Conservation (phyloP, 2,888 invertebrate genomes). For the Xestia c-nigrum region DNA sequence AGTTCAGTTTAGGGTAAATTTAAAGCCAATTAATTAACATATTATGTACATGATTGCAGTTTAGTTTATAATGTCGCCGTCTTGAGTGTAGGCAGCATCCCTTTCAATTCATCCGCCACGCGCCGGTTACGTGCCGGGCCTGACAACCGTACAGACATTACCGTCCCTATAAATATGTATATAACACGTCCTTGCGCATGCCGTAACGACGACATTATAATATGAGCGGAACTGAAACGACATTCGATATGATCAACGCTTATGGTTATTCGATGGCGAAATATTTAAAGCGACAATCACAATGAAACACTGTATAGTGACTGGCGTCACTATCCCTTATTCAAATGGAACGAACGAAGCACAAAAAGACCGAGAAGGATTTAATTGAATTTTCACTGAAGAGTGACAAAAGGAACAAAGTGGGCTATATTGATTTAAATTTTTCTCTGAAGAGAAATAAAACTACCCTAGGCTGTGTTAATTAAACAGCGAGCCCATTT, state of each 20-base stretch:
- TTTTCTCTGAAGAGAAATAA: constrained; percentile 60
- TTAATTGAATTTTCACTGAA: constrained; percentile 64
- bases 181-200: constrained; percentile 66
- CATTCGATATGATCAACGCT: constrained; percentile 73
- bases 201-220: constrained; percentile 75
- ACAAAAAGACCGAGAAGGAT: constrained; percentile 51
- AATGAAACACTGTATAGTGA: constrained; percentile 19
- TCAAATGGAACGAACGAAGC: constrained; percentile 47
- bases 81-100: constrained; percentile 68
- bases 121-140: constrained; percentile 77
- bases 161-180: constrained; percentile 76
- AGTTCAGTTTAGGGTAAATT: background rate
- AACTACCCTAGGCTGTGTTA: constrained; percentile 51
- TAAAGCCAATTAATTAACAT: constrained; percentile 50
- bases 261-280: constrained; percentile 60
- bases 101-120: constrained; percentile 81
- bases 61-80: constrained; percentile 64
- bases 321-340: constrained; percentile 31
- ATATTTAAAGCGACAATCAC: constrained; percentile 51
- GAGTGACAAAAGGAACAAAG: constrained; percentile 58
- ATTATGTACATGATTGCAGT: constrained; percentile 50
- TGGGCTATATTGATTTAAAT: constrained; percentile 60
- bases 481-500: constrained; percentile 55
- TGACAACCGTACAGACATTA: constrained; percentile 75
- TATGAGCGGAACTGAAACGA: constrained; percentile 70